phyloP scores from a whole-genome alignment of 92 coral and sea anemone genomes.

The Parazoanthus darwini region DNA sequence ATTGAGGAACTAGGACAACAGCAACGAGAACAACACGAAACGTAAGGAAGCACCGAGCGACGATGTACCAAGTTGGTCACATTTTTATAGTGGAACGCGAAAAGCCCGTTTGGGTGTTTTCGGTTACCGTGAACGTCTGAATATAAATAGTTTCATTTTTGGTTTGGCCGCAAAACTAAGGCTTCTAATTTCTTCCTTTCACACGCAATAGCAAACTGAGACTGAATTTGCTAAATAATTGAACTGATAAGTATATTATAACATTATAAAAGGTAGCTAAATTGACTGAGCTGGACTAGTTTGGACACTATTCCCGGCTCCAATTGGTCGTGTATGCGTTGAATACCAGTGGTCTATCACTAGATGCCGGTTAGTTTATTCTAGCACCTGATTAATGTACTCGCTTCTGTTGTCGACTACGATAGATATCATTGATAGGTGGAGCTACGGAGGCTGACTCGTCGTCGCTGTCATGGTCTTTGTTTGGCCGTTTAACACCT shows the following conservation, averaged over 20 bases:
- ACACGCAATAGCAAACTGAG: no score
- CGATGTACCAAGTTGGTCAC: no score
- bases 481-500: constrained; percentile 89
- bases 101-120: no score
- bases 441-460: constrained; percentile 82
- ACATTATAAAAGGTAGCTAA: not conserved
- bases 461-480: constrained; percentile 92
- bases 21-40: no score
- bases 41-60: no score
- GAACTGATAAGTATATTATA: not conserved
- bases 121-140: no score
- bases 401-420: constrained; percentile 94
- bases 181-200: no score
- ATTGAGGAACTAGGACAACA: not conserved
- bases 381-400: constrained; percentile 53
- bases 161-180: no score
- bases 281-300: not conserved
- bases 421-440: constrained; percentile 93
- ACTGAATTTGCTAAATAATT: no score
- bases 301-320: not conserved
- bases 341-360: not conserved
- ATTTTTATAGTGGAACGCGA: no score
- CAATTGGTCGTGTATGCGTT: no score
- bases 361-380: not conserved
- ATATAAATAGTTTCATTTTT: no score